Base-by-base conservation (phyloP, 2,113 vertebrate species). In the Ardeotis arabs region DNA sequence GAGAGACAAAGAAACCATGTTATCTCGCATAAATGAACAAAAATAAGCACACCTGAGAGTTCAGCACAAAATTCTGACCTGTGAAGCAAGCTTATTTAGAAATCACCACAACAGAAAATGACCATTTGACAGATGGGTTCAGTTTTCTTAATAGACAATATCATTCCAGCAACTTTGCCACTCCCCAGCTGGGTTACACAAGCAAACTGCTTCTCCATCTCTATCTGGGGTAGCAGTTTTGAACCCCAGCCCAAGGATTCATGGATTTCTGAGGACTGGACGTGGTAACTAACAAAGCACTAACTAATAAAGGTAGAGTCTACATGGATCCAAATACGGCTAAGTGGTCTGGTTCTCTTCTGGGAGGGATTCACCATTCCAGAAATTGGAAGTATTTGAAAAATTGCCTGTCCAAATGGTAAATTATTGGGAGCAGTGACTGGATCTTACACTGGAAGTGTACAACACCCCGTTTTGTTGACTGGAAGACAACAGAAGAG, bases 1-100 rank as follows among this genome's bases (percentile, higher is more conserved):
- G 67, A 69, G 93, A 97, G 84, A 91, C 41, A 94, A 94, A 94
- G 56, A 64, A 81, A 79, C 94, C 96, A 97, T 96, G 89, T 84
- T 76, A 97, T 96, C 41, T 94, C 74, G 33, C 18, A 58, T 63
- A 96, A 83, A 93, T 84, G 70, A 94, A 37, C 50, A 96, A 87
- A 90, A 96, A 94, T 25, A 83, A 69, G 52, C 83, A 62, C 7
- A 58, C 45, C 49, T 55, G 31, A 89, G 53, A 91, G 81, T n/a
- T 39, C 78, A 93, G 74, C 84, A 82, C 22, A 75, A 76, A 96
- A 67, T 56, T 45, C 55, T 66, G 50, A 70, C 83, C 72, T 60
- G 66, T 72, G 62, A 74, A 75, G 68, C 55, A 59, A 84, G 3
- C 14, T 86, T 75, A 66, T 47, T 72, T 31, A 80, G 58, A 52